Base-by-base conservation (phyloP, 30 jellyfish, hydroid and myxozoan genomes). In the Aurelia sp. region DNA sequence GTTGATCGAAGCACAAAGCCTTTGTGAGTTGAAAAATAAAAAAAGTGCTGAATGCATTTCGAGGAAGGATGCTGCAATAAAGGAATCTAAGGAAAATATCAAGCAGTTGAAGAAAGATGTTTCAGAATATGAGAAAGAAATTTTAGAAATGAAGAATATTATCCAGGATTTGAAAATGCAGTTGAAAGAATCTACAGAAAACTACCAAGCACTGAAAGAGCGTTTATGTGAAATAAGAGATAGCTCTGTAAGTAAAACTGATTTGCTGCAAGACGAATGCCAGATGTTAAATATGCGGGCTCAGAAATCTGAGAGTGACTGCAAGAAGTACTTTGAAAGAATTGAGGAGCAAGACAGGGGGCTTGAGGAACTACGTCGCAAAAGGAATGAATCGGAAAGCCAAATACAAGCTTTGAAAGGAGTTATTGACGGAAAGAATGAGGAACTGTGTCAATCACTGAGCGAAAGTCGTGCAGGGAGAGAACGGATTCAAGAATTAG, bases 261-360 rank as follows among this genome's bases (percentile, higher is more conserved):
- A 76, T 18, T 13, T 57, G 13, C 63, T 59, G n/a, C 41, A 74
- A 21, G 86, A 58, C 35, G 86, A 76, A 40, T 76, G 86, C 21
- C 55, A 76, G 13, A 5, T 74, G 41, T 69, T 19, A 17, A 47
- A 66, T 13, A 20, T 76, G 27, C 41, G n/a, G 19, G 60, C 63
- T 20, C 37, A 78, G 57, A 64, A 62, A 41, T 59, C 79, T 13
- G 31, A 78, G 6, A 63, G 62, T 21, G 89, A 78, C 71, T 78
- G 89, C 51, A 70, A 78, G 31, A 35, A 8, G n/a, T 64, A 62
- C 64, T 62, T 73, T 30, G 47, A 41, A 62, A 62, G 48, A 41
- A 78, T 64, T 10, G 71, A 78, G 37, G 89, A 78, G 79, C 78
- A 35, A 50, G 89, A 78, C 22, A 37, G 59, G 35, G 12, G 44